A percentile compares a stretch with the other conserved stretches of the same genome.
Conservation (phyloP, 2,113 vertebrate species). For the Crotalus horridus region DNA sequence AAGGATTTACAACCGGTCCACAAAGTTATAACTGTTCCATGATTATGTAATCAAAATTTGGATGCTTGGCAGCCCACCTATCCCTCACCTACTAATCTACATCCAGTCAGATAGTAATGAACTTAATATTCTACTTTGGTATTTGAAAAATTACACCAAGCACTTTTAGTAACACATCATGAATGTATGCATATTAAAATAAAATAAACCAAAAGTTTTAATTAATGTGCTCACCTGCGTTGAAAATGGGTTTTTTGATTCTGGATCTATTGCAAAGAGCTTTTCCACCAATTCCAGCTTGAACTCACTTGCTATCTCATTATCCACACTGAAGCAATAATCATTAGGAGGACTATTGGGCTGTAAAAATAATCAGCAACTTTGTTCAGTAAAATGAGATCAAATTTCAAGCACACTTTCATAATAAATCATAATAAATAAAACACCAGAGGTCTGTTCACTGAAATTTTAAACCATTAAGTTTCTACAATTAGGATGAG, state of each 20-base stretch:
- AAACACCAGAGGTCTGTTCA: background rate
- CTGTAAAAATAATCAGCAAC: conserved; percentile 70
- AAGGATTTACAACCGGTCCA: too few species aligned
- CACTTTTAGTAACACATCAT: background rate
- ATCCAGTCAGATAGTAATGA: background rate
- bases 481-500: background rate
- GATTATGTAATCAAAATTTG: too few species aligned
- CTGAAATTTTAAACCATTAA: background rate
- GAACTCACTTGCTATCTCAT: conserved; percentile 87
- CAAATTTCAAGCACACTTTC: background rate
- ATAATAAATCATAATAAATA: background rate
- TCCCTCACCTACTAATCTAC: background rate
- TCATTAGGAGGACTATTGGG: conserved; percentile 75
- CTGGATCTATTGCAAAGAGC: conserved; percentile 94
- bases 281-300: conserved; percentile 96
- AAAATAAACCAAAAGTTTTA: conserved; percentile 30
- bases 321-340: conserved; percentile 89
- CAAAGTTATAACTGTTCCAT: too few species aligned
- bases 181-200: background rate
- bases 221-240: conserved; percentile 76
- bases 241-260: conserved; percentile 87
- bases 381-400: background rate
- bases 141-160: background rate
- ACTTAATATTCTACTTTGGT: background rate
- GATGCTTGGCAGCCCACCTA: too few species aligned